phyloP scores from a whole-genome alignment of 2,888 invertebrate genomes.

The Caenorhabditis angaria region DNA sequence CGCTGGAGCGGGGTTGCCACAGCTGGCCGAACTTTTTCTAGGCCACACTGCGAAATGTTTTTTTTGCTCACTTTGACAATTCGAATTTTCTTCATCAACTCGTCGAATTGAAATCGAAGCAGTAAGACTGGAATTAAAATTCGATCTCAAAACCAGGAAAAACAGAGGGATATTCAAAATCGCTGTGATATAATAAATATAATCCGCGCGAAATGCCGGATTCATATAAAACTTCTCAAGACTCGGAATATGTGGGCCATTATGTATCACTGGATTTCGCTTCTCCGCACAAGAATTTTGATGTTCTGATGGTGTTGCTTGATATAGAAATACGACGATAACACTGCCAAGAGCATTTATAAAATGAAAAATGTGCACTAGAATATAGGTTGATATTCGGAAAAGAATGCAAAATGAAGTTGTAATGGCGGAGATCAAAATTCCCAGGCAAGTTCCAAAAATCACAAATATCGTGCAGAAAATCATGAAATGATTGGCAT shows the following conservation, averaged over 20 bases:
- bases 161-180: conserved; percentile 29
- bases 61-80: conserved; percentile 25
- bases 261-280: conserved; percentile 14
- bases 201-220: conserved; percentile 24
- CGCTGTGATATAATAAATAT: conserved; percentile 27
- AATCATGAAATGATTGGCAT: conserved; percentile 12
- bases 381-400: conserved; percentile 21
- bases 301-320: conserved; percentile 28
- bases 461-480: conserved; percentile 29
- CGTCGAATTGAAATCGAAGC: conserved; percentile 37
- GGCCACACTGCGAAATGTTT: conserved; percentile 24
- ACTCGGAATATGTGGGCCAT: conserved; percentile 37
- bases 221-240: conserved; percentile 40
- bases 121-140: conserved; percentile 27
- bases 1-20: neutral
- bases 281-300: conserved; percentile 26
- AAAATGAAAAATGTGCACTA: conserved; percentile 31
- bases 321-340: conserved; percentile 25
- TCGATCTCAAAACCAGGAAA: conserved; percentile 7
- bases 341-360: conserved; percentile 30
- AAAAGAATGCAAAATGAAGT: conserved; percentile 23
- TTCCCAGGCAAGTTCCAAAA: conserved; percentile 30
- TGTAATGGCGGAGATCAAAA: conserved; percentile 22
- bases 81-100: conserved; percentile 37
- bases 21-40: conserved; percentile 16